Base-by-base conservation (phyloP, 2,888 invertebrate species). In the Matsumyia berberina region DNA sequence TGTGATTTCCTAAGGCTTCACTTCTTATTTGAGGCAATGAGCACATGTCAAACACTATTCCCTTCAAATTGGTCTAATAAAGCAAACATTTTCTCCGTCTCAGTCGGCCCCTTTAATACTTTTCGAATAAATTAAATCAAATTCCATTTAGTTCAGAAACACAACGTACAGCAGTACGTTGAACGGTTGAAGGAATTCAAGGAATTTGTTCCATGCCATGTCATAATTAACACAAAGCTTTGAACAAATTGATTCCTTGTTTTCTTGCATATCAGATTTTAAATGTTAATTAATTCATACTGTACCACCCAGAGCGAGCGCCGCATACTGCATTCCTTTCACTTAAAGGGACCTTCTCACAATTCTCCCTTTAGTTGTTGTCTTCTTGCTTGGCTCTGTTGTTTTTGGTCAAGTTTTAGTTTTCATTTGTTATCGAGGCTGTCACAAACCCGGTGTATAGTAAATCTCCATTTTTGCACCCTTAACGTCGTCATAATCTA, bases 401-500 rank as follows among this genome's bases (percentile, higher is more conserved):
- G 31, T 33, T 64, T 42, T 49, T 58, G 70, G 70, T 58, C 70
- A 72, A 72, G 35, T 37, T 60, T 49, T 35, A 58, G 46, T 35
- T 69, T 57, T 55, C 33, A 19, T 12, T 46, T 35, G 7, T 46
- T 44, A 0, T 9, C 11, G 42, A 31, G 51, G n/a, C 11, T 19
- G 35, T n/a, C 8, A 9, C 17, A 15, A 7, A n/a, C 7, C n/a
- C 2, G n/a, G 17, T n/a, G 17, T 5, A 39, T 57, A 57, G 55
- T 69, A 70, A 76, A 81, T 76, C 67, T 74, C 51, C 66, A 66
- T 81, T 53, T 49, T 29, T 72, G 33, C 17, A 66, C 70, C 58
- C 57, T 53, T 70, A 76, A 70, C 64, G 70, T 73, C 77, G 35
- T 39, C 60, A 77, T 77, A 77, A 82, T 77, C 72, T 82, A 72